These are phyloP conservation scores for Indri indri DNA, from an alignment of 2,113 vertebrate species.

Conservation along the genomic window DNA sequence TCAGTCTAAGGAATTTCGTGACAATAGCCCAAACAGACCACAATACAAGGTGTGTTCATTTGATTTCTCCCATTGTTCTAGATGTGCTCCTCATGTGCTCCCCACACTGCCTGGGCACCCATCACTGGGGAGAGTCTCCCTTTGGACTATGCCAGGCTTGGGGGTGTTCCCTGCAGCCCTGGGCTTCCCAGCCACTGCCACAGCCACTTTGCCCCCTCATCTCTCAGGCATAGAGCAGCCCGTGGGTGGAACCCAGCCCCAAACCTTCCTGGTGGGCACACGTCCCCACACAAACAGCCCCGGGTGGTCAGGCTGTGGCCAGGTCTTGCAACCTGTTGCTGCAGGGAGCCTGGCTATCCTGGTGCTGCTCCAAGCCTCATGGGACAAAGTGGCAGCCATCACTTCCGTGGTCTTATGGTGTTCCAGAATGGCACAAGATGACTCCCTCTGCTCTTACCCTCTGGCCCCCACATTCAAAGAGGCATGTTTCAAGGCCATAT, in stretches of 20 bases:
- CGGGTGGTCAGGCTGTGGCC: no score
- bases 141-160: neutral
- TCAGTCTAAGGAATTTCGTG: neutral
- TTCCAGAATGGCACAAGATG: neutral
- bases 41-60: neutral
- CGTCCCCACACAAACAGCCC: rapidly evolving
- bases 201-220: rapidly evolving
- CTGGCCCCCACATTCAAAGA: neutral
- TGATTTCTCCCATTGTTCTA: no score
- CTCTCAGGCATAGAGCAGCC: neutral
- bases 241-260: neutral
- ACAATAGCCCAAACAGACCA: neutral
- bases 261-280: neutral
- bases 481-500: neutral
- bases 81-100: no score
- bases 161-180: neutral
- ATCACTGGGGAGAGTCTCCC: neutral
- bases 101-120: neutral
- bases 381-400: neutral
- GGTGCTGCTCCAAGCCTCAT: rapidly evolving
- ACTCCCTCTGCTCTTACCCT: no score
- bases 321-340: neutral
- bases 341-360: neutral
- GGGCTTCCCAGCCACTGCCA: neutral
- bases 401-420: rapidly evolving